phyloP scores from a whole-genome alignment of 2,888 invertebrate species.

The Hirtodrosophila cameraria region DNA sequence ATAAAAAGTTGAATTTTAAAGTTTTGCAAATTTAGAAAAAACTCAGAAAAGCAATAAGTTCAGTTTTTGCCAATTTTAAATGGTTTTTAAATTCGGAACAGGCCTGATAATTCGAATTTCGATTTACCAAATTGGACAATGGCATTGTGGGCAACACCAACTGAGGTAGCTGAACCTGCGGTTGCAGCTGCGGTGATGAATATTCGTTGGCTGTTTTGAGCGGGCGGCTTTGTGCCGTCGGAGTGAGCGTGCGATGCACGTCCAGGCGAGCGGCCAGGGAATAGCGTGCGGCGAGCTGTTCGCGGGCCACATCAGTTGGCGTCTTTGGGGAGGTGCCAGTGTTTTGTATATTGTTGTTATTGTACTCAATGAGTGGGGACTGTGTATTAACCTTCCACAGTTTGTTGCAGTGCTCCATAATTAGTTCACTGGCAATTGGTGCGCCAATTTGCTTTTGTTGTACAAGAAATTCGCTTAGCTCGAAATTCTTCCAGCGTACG shows the following conservation, averaged over 20 bases:
- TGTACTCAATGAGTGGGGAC: conserved; percentile 46
- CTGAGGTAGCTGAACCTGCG: conserved; percentile 19
- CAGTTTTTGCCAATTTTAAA: too few relatives aligned
- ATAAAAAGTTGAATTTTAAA: too few relatives aligned
- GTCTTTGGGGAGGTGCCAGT: conserved; percentile 37
- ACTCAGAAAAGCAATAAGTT: too few relatives aligned
- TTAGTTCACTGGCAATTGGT: conserved; percentile 75
- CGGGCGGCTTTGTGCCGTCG: conserved; percentile 28
- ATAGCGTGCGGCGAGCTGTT: conserved; percentile 68
- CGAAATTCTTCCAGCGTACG: conserved; percentile 82
- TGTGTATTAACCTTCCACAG: conserved; percentile 66
- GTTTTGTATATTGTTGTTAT: conserved; percentile 60
- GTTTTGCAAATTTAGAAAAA: too few relatives aligned
- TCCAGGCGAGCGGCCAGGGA: conserved; percentile 74
- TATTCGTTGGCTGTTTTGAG: conserved; percentile 48
- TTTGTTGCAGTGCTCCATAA: conserved; percentile 81
- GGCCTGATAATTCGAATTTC: too few relatives aligned
- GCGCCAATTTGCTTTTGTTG: conserved; percentile 82
- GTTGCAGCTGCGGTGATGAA: conserved; percentile 35
- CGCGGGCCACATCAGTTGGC: conserved; percentile 66
- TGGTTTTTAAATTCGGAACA: too few relatives aligned
- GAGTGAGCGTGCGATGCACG: conserved; percentile 59
- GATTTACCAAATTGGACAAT: conserved; percentile 64
- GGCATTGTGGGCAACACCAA: conserved; percentile 36
- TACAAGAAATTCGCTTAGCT: conserved; percentile 80